Percentiles rank a stretch among this genome's conserved stretches.
phyloP scores from a whole-genome alignment of 2,113 vertebrate species.

The Camelus bactrianus region DNA sequence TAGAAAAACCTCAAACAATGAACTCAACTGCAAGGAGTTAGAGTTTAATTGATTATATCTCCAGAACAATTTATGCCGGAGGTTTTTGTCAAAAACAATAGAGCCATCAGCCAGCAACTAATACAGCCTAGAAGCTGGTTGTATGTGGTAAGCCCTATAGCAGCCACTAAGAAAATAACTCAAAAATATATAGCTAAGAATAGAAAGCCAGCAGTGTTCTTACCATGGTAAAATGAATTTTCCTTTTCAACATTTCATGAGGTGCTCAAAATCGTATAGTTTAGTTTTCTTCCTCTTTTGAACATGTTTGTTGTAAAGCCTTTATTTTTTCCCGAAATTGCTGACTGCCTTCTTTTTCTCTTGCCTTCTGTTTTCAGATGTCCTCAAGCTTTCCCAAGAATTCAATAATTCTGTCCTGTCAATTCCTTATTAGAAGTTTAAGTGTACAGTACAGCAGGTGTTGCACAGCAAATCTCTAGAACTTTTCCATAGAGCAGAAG shows the following conservation, averaged over 20 bases:
- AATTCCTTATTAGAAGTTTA: background rate
- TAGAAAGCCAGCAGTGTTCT: background rate
- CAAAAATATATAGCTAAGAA: background rate
- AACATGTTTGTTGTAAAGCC: background rate
- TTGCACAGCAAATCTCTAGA: background rate
- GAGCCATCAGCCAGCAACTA: background rate
- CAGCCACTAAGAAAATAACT: background rate
- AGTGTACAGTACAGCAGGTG: background rate
- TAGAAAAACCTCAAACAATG: background rate
- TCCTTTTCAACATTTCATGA: background rate
- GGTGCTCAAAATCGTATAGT: background rate
- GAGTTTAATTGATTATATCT: background rate
- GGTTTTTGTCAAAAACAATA: background rate
- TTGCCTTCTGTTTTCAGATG: background rate
- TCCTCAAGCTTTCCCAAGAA: background rate
- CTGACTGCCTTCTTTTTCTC: background rate
- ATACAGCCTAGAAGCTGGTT: background rate
- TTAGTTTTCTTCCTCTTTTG: background rate
- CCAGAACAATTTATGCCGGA: background rate
- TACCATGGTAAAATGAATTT: background rate
- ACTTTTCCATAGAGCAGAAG: background rate
- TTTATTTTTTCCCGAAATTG: background rate
- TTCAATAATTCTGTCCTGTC: background rate
- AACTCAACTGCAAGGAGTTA: background rate
- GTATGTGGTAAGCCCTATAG: background rate